A percentile compares a stretch with the other conserved stretches of the same genome.
Conservation (phyloP, 2,113 vertebrate genomes). For the Microcebus lehilahytsara region DNA sequence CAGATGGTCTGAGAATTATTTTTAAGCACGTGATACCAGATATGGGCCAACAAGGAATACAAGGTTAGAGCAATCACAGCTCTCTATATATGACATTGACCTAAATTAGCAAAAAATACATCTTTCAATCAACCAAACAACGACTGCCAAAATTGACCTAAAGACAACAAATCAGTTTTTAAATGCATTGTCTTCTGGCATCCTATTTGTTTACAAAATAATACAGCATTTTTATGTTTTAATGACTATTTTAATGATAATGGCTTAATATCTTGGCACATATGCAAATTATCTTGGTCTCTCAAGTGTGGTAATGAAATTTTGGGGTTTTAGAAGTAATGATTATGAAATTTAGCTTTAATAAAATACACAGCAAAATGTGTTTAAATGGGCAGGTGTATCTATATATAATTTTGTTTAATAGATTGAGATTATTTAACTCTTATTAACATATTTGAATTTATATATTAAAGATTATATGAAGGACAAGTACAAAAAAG, state of each 20-base stretch:
- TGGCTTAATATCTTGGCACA: slow-evolving; percentile 37
- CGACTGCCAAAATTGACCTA: background rate
- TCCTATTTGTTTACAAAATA: slow-evolving; percentile 29
- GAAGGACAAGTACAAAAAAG: background rate
- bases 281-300: slow-evolving; percentile 50
- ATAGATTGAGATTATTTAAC: slow-evolving; percentile 70
- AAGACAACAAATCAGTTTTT: background rate
- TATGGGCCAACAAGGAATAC: slow-evolving; percentile 46
- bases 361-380: slow-evolving; percentile 62
- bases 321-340: slow-evolving; percentile 75
- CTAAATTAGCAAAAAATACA: slow-evolving; percentile 31
- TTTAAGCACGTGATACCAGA: background rate
- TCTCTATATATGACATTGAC: background rate
- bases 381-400: slow-evolving; percentile 59
- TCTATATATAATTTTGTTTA: slow-evolving; percentile 59
- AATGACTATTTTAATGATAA: slow-evolving; percentile 54
- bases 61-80: background rate
- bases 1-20: slow-evolving; percentile 72
- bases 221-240: background rate
- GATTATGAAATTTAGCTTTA: slow-evolving; percentile 74
- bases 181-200: background rate
- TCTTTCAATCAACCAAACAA: slow-evolving; percentile 16
- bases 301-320: slow-evolving; percentile 64
- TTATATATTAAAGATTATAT: slow-evolving; percentile 51
- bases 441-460: slow-evolving; percentile 62